Percentiles rank a stretch among this genome's conserved stretches.
Conservation (phyloP, 2,797 vertebrate species). For the Darevskia nairensis region DNA sequence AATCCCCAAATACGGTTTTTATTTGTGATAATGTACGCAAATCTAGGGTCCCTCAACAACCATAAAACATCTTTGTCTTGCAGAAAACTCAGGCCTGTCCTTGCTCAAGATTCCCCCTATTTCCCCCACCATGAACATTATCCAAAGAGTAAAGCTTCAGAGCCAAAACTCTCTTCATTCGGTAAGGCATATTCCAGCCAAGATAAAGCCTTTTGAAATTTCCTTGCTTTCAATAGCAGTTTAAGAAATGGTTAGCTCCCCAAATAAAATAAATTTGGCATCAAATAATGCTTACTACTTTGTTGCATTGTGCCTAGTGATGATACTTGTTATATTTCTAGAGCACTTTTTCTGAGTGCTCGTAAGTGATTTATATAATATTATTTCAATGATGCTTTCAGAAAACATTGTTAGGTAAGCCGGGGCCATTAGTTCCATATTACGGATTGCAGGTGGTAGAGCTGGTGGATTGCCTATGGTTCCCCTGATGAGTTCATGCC, state of each 20-base stretch:
- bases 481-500: not conserved
- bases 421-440: no score
- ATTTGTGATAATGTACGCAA: not conserved
- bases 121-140: not conserved
- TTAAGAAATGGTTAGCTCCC: not conserved
- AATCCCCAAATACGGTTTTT: not conserved
- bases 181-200: not conserved
- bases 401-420: not conserved
- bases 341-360: not conserved
- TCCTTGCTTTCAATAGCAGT: not conserved
- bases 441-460: no score
- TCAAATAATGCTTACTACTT: not conserved
- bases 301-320: not conserved
- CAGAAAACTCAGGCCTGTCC: not conserved
- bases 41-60: not conserved
- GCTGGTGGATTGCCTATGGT: not conserved
- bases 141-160: not conserved
- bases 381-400: not conserved
- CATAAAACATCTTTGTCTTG: not conserved
- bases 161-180: not conserved
- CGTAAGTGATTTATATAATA: not conserved
- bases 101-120: not conserved
- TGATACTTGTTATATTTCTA: not conserved
- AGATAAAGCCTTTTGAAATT: not conserved
- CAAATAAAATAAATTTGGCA: not conserved